phyloP scores from a whole-genome alignment of 2,113 vertebrate species.

The Silurus glanis region DNA sequence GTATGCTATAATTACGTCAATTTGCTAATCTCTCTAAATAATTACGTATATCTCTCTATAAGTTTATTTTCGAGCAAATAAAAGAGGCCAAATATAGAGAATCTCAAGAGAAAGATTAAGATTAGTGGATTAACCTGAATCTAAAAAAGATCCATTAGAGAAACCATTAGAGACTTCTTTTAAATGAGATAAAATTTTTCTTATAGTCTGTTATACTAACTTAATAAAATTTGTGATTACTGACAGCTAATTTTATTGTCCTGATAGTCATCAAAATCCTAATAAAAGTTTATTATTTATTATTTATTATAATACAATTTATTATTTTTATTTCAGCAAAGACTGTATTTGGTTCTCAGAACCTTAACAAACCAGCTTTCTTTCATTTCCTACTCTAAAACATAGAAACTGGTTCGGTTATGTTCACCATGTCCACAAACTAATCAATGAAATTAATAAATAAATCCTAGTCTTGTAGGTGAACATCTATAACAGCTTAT shows the following conservation, averaged over 20 bases:
- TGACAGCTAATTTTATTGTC: neutral
- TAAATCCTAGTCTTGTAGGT: conserved; percentile 24
- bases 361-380: neutral
- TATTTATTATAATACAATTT: no score
- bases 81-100: neutral
- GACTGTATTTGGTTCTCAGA: neutral
- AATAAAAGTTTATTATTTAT: no score
- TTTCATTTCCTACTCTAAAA: neutral
- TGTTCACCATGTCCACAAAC: neutral
- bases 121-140: neutral
- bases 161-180: neutral
- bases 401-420: neutral
- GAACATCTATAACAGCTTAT: conserved; percentile 42
- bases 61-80: neutral
- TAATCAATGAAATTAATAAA: conserved; percentile 42
- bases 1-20: no score
- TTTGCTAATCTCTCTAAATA: neutral
- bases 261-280: neutral
- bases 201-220: neutral
- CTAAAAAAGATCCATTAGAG: neutral
- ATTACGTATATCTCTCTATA: neutral
- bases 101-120: neutral
- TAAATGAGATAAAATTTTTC: neutral
- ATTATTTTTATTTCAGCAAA: no score
- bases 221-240: neutral